Conservation (phyloP, 2,797 vertebrate genomes). For the Girardinus metallicus region DNA sequence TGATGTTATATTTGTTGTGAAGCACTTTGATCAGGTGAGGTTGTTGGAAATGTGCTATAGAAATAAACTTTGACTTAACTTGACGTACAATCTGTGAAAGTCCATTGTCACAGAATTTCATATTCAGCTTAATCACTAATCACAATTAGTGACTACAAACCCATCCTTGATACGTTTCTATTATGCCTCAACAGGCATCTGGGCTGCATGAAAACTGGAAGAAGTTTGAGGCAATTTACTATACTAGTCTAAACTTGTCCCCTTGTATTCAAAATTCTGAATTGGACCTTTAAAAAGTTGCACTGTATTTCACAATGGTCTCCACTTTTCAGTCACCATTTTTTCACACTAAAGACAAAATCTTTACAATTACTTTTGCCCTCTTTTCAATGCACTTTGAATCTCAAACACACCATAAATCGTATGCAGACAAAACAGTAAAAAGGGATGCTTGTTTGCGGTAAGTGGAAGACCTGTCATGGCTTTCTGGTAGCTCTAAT, state of each 20-base stretch:
- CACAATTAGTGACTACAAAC: neutral
- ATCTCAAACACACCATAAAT: conserved; percentile 19
- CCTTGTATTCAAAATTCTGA: neutral
- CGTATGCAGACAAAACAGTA: conserved; percentile 35
- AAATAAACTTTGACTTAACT: no score
- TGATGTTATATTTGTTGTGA: no score
- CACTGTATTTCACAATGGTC: neutral
- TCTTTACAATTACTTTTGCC: neutral
- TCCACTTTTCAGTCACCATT: neutral
- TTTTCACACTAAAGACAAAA: neutral
- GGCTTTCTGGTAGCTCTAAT: conserved; percentile 43
- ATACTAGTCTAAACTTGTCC: neutral
- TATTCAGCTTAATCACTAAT: neutral
- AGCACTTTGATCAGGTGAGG: no score
- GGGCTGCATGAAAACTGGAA: neutral
- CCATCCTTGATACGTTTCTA: neutral
- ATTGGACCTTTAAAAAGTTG: neutral
- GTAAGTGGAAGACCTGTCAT: conserved; percentile 47
- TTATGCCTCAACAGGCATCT: neutral
- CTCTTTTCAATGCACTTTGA: conserved; percentile 24
- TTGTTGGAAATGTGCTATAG: no score
- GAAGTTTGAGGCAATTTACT: neutral
- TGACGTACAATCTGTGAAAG: neutral
- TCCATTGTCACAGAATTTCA: neutral
- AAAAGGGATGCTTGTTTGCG: conserved; percentile 38